phyloP scores from a whole-genome alignment of 2,113 vertebrate species.

The Anseranas semipalmata region DNA sequence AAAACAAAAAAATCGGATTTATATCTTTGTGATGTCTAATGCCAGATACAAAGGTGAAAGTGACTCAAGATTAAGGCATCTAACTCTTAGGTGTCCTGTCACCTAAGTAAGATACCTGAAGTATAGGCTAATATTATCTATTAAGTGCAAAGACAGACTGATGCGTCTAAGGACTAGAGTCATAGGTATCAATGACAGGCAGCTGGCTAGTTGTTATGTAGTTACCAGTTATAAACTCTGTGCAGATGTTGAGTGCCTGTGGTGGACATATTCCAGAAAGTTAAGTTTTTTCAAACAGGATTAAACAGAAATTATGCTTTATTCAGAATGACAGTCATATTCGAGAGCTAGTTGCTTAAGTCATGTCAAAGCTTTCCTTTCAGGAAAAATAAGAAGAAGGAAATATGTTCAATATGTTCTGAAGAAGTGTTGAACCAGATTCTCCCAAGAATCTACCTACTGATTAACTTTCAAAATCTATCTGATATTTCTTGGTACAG shows the following conservation, averaged over 20 bases:
- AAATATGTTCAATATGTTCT: neutral
- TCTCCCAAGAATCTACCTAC: neutral
- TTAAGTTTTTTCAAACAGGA: neutral
- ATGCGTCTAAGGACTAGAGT: neutral
- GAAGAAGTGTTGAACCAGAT: neutral
- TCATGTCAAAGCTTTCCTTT: neutral
- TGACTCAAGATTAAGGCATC: neutral
- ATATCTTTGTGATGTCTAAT: neutral
- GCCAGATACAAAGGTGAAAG: neutral
- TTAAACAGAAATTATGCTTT: neutral
- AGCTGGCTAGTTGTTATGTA: neutral
- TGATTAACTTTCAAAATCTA: neutral
- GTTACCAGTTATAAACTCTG: neutral
- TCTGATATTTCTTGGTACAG: neutral
- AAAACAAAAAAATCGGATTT: neutral
- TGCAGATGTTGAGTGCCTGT: neutral
- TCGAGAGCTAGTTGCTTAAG: neutral
- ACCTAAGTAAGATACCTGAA: neutral
- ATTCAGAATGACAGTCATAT: neutral
- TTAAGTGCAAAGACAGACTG: neutral
- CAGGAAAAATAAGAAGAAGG: neutral
- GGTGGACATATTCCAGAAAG: neutral
- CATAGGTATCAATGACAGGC: neutral
- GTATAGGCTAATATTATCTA: neutral
- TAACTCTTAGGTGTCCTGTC: neutral